Evolutionary conservation across 2,113 vertebrate genomes (phyloP).

Genomic region (Balaeniceps rex): DNA sequence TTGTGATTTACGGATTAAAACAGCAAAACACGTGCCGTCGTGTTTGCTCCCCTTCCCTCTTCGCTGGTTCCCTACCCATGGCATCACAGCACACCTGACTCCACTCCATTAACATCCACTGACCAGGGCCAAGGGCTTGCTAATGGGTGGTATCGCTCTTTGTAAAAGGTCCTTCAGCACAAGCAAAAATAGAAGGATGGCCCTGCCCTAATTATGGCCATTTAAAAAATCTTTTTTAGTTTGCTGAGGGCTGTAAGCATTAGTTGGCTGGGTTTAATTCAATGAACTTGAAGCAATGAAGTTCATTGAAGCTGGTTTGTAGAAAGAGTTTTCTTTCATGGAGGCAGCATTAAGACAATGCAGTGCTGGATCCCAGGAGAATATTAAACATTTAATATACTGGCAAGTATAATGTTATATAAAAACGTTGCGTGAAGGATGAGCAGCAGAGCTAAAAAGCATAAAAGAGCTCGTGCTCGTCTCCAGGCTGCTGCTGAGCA

Average conservation of each 20-base stretch:
- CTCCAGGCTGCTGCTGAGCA: neutral
- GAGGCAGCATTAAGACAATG: neutral
- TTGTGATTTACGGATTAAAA: neutral
- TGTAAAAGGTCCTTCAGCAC: neutral
- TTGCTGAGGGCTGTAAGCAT: neutral
- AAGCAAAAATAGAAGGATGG: neutral
- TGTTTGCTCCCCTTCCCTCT: neutral
- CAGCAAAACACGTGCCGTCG: neutral
- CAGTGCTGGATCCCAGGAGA: neutral
- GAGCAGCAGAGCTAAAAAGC: slow-evolving; percentile 9
- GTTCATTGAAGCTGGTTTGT: neutral
- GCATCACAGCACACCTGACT: neutral
- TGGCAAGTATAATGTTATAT: slow-evolving; percentile 29
- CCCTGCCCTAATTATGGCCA: neutral
- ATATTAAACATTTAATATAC: slow-evolving; percentile 57
- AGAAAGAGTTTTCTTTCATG: neutral
- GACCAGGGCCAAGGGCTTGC: neutral
- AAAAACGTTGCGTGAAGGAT: neutral
- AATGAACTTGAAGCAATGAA: neutral
- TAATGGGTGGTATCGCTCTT: neutral
- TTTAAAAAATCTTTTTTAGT: neutral
- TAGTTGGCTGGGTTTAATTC: neutral
- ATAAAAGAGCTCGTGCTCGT: neutral
- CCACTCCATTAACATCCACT: neutral
- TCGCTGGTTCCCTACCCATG: neutral